Base-by-base conservation (phyloP, 2,797 vertebrate species). In the Cirrhinus molitorella region DNA sequence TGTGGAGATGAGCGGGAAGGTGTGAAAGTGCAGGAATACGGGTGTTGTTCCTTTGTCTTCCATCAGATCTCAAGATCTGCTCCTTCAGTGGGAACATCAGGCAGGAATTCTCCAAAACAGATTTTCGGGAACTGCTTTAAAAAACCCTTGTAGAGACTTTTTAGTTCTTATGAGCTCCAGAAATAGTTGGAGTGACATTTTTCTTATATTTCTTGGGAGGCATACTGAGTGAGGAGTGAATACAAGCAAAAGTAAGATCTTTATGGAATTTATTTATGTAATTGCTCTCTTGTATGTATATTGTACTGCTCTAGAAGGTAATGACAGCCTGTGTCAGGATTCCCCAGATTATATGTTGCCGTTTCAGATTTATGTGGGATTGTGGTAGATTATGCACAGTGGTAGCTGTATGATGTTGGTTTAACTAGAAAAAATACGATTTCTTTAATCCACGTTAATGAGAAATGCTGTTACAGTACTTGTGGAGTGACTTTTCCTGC, bases 401-500 rank as follows among this genome's bases (percentile, higher is more conserved):
- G 23, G 23, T 19, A 37, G n/a, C 57, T 53, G 47, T 74, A 16
- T 66, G 2, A 53, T 82, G 23, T 74, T 14, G 3, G 37, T 82
- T 73, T 63, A 51, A 51, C 73, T 57, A 70, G 4, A 66, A 66
- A 66, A 43, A 53, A 59, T 1, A 31, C 16, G 49, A 14, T 10
- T 68, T 43, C 14, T n/a, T n/a, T n/a, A 40, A 73, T 63, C 28
- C 16, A 40, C 40, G 49, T 47, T 70, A 31, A 80, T 70, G 47
- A 79, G 34, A 40, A 40, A 53, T 23, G 14, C 1, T 9, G 63
- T 40, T 53, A 43, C 17, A 28, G 43, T 31, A 14, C 59, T 31
- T 47, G 28, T 65, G n/a, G 16, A 19, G 13, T 83, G 88, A 74
- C 90, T 91, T 87, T 86, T 87, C 88, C 88, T 87, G 89, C 89